A percentile compares a stretch with the other conserved stretches of the same genome.
phyloP scores from a whole-genome alignment of 2,888 invertebrate genomes.

The Callyntrura guangdongensis region DNA sequence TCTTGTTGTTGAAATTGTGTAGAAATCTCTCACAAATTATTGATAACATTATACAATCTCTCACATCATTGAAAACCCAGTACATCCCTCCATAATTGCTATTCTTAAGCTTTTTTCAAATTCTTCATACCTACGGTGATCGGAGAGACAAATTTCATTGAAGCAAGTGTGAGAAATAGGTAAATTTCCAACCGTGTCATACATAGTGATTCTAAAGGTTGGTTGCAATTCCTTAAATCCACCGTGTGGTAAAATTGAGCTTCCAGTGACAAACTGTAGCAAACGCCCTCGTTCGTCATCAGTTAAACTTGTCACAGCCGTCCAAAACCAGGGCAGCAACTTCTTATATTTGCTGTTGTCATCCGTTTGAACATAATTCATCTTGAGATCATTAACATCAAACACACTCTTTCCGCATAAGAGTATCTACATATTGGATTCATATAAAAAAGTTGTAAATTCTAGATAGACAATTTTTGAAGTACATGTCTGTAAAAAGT shows the following conservation, averaged over 20 bases:
- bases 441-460: not conserved
- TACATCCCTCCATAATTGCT: conserved; percentile 86
- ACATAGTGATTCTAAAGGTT: conserved; percentile 86
- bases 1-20: not conserved
- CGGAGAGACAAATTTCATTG: conserved; percentile 87
- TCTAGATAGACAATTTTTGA: not conserved
- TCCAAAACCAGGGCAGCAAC: conserved; percentile 86
- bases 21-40: not conserved
- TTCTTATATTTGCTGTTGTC: conserved; percentile 71
- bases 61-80: conserved; percentile 86
- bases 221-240: conserved; percentile 87
- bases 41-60: not conserved
- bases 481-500: not conserved
- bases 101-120: conserved; percentile 86
- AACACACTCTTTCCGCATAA: conserved; percentile 87
- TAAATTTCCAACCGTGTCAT: conserved; percentile 86
- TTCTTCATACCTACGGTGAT: conserved; percentile 86
- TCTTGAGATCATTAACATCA: conserved; percentile 86
- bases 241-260: conserved; percentile 87
- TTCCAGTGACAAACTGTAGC: conserved; percentile 87
- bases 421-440: conserved; percentile 85
- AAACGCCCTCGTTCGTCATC: conserved; percentile 87
- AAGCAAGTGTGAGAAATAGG: conserved; percentile 87
- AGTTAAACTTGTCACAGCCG: conserved; percentile 86
- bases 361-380: conserved; percentile 86